A percentile compares a stretch with the other conserved stretches of the same genome.
phyloP scores from a whole-genome alignment of 2,888 invertebrate genomes.

The Kryphioiulus occultus region DNA sequence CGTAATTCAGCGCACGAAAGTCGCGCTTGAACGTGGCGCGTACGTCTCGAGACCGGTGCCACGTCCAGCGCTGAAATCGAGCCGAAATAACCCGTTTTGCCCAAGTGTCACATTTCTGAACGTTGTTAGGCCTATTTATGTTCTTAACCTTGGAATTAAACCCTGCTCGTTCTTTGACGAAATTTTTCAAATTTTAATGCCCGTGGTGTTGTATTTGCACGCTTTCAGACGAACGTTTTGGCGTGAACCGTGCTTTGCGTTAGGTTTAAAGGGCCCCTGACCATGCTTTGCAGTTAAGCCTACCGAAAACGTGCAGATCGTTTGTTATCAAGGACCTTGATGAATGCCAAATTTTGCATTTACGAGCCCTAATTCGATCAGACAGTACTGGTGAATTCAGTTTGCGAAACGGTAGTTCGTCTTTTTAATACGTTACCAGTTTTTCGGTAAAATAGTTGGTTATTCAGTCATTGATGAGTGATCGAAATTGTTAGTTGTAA shows the following conservation, averaged over 20 bases:
- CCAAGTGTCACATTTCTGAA: slow-evolving; percentile 33
- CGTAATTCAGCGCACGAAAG: not conserved
- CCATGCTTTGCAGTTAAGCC: not conserved
- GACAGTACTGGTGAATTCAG: too few relatives aligned
- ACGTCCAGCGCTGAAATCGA: not conserved
- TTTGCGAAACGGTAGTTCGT: too few relatives aligned
- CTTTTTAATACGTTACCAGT: too few relatives aligned
- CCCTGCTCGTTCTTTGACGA: not conserved
- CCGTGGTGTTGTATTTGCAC: not conserved
- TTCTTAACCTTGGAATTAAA: slow-evolving; percentile 28
- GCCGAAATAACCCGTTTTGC: not conserved
- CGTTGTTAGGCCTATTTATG: slow-evolving; percentile 18
- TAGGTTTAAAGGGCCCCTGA: not conserved
- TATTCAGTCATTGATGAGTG: too few relatives aligned
- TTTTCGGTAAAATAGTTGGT: too few relatives aligned
- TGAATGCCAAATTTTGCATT: too few relatives aligned
- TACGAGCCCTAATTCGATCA: too few relatives aligned
- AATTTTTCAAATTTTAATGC: not conserved
- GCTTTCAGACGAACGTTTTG: not conserved
- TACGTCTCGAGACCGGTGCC: not conserved
- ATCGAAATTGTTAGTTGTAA: too few relatives aligned
- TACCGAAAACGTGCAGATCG: not conserved
- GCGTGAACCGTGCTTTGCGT: not conserved
- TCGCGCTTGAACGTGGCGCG: not conserved
- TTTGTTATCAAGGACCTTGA: not conserved